These are phyloP conservation scores for Dicrurus megarhynchus DNA, from an alignment of 2,113 vertebrate species.

Conservation along the genomic window DNA sequence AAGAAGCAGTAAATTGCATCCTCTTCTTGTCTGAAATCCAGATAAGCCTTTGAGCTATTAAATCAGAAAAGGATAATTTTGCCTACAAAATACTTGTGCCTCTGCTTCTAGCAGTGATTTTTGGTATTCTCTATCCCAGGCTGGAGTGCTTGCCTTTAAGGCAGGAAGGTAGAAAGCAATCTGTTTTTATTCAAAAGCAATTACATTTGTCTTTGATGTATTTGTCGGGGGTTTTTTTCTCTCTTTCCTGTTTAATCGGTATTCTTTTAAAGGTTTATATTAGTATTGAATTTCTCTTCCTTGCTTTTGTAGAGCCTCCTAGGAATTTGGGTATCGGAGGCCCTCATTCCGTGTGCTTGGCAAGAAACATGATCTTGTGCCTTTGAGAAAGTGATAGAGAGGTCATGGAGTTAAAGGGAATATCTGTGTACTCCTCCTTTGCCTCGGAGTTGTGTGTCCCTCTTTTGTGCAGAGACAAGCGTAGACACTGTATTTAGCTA, in stretches of 20 bases:
- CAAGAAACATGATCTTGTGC: not conserved
- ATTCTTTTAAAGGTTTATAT: conserved; percentile 10
- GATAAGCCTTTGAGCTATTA: conserved; percentile 56
- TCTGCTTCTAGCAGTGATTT: not conserved
- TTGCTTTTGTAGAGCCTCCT: not conserved
- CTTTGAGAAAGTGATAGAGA: not conserved
- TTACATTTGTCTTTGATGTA: conserved; percentile 66
- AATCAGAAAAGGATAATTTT: conserved; percentile 34
- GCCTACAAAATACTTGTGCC: conserved; percentile 4
- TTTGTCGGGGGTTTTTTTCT: not conserved
- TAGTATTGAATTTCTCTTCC: not conserved
- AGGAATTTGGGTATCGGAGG: not conserved
- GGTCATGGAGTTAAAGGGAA: not conserved
- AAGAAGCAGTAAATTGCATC: conserved; percentile 12
- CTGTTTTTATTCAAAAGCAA: conserved; percentile 60
- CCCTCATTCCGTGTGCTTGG: not conserved
- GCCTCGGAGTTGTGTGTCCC: not conserved
- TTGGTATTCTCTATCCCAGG: not conserved
- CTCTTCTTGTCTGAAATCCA: conserved; percentile 35
- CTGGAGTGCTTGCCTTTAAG: conserved; percentile 25
- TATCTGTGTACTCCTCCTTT: not conserved
- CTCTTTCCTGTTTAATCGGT: not conserved
- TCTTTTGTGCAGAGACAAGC: not conserved
- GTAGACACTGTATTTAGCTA: not conserved
- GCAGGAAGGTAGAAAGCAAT: conserved; percentile 49